Evolutionary conservation across 2,888 invertebrate species (phyloP), one percentile per base, ranked within the genome.

Genomic region (Gastrophysa polygoni): DNA sequence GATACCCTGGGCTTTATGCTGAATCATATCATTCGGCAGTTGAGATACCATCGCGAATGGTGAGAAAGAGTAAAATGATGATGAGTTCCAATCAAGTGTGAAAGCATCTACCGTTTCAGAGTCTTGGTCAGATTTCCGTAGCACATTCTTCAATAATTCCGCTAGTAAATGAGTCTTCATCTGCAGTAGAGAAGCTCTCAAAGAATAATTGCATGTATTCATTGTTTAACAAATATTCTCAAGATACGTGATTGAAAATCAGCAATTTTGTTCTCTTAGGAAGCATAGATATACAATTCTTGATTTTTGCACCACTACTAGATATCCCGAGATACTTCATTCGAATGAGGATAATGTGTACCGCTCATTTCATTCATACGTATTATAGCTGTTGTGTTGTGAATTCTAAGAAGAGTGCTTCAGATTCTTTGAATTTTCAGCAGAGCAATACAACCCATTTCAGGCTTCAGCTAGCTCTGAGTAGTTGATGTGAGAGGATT

Each of bases 391-490:
- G 48, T 48, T 48, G 11, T 48, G 48, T 48, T 48, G 14, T 48
- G 21, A 2, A 14, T 21, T 48, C 48, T 4, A 4, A 48, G 8
- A 7, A 48, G 21, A 6, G 21, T 48, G 11, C 21, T 11, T 2
- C 48, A 10, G n/a, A 16, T 48, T 21, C n/a, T 8, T 14, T 11
- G 7, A 21, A 10, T 20, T 1, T 11, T 18, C n/a, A 14, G 48
- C 20, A 10, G 6, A 21, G 14, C 21, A 14, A n/a, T 28, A 14
- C 0, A 49, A 28, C 2, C 28, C 14, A 1, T 24, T 6, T 10
- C 51, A 61, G 5, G 52, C 52, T 8, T 52, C 57, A n/a, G 20
- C 18, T 5, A 57, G 28, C 47, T 57, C 47, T 28, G 52, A 16
- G 50, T 32, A 21, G 47, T 61, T 57, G 4, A 61, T 61, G 17